phyloP scores from a whole-genome alignment of 2,797 vertebrate genomes.

The Smutsia gigantea region DNA sequence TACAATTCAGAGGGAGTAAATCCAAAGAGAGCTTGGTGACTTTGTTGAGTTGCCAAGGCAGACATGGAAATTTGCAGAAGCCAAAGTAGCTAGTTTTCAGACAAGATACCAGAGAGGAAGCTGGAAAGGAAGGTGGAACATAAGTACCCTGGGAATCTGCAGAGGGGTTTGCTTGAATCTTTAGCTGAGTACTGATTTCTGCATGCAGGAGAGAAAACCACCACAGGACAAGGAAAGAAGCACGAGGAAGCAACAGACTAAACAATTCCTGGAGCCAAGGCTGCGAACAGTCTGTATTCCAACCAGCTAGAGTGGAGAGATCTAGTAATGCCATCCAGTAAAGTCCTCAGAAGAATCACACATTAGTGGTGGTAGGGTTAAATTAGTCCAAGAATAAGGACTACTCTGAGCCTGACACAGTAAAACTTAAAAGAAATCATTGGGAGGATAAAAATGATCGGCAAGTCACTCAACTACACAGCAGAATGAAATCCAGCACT shows the following conservation, averaged over 20 bases:
- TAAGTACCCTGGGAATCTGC: neutral
- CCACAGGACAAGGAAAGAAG: neutral
- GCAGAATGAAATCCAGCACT: neutral
- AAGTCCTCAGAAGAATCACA: neutral
- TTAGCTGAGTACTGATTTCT: neutral
- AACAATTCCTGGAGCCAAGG: neutral
- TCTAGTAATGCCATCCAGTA: neutral
- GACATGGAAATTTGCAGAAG: neutral
- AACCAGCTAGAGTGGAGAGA: neutral
- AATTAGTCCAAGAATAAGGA: constrained; percentile 14
- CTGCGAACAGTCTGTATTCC: neutral
- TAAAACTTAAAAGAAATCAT: constrained; percentile 6
- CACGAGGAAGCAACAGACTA: neutral
- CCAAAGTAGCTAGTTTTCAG: neutral
- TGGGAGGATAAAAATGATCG: neutral
- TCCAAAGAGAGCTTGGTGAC: neutral
- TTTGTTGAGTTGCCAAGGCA: neutral
- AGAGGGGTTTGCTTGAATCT: neutral
- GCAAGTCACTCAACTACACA: neutral
- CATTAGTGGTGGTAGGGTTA: neutral
- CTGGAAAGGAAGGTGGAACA: neutral
- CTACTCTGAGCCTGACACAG: neutral
- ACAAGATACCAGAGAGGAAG: neutral
- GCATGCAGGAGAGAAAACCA: neutral
- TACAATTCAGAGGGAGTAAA: neutral